Evolutionary conservation across 2,113 vertebrate genomes (phyloP).

Genomic region (Callipepla squamata): DNA sequence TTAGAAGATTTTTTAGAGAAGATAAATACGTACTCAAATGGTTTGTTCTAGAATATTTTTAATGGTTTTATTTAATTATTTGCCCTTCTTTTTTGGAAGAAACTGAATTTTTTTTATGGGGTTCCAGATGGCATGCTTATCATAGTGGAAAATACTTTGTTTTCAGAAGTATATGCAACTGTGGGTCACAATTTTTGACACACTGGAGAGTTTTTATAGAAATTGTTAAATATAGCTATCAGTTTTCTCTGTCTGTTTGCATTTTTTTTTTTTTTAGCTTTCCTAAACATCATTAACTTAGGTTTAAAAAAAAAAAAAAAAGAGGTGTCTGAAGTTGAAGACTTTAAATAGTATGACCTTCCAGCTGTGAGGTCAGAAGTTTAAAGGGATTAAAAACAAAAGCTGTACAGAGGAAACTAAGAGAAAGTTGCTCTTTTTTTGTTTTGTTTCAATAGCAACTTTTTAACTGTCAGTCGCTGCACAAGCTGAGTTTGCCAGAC

Average conservation of each 20-base stretch:
- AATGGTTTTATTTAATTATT: not conserved
- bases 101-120: not conserved
- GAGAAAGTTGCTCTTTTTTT: constrained; percentile 37
- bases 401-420: not conserved
- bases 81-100: not conserved
- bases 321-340: not conserved
- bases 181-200: not conserved
- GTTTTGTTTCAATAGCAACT: constrained; percentile 89
- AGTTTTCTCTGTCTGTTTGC: not conserved
- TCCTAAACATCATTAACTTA: not conserved
- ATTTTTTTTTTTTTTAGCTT: not conserved
- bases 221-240: not conserved
- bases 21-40: not conserved
- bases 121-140: fast-evolving
- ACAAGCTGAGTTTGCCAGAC: constrained; percentile 97
- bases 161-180: not conserved
- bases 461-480: constrained; percentile 97
- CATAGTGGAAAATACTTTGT: not conserved
- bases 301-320: not conserved
- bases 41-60: not conserved
- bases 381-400: not conserved
- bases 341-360: not conserved
- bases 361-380: not conserved
- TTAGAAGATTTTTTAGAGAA: not conserved
- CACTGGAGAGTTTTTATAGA: not conserved